These are phyloP conservation scores for Pipistrellus pipistrellus DNA, from an alignment of 2,797 vertebrate genomes.

Conservation along the genomic window DNA sequence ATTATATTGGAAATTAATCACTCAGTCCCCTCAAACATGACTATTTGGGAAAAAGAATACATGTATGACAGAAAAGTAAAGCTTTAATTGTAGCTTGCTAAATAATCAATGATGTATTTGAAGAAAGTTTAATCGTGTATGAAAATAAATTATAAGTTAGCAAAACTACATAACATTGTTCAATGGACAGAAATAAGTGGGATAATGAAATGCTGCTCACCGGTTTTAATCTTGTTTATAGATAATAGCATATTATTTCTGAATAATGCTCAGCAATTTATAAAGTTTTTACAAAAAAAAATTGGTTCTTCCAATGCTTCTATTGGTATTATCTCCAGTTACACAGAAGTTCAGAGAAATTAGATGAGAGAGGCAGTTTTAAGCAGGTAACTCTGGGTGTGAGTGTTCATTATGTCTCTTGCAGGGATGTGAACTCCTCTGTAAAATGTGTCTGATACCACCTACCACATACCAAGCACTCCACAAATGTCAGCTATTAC, in stretches of 20 bases:
- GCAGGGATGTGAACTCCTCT: neutral
- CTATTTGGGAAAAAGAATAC: conserved; percentile 50
- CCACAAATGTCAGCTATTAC: neutral
- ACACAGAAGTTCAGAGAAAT: neutral
- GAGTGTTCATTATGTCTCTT: neutral
- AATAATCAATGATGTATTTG: conserved; percentile 46
- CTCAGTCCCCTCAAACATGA: neutral
- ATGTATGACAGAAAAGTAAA: conserved; percentile 56
- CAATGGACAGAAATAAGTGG: neutral
- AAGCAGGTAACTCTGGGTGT: neutral
- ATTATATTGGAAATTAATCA: conserved; percentile 51
- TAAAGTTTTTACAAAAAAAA: neutral
- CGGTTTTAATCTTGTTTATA: conserved; percentile 40
- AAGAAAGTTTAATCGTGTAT: conserved; percentile 40
- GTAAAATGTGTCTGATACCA: neutral
- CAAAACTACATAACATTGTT: neutral
- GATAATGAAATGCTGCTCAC: conserved; percentile 49
- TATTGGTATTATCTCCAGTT: neutral
- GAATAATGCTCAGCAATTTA: neutral
- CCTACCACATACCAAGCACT: neutral
- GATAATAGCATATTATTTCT: conserved; percentile 24
- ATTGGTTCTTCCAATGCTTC: neutral
- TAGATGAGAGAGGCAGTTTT: too few species aligned
- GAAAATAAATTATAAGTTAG: conserved; percentile 57
- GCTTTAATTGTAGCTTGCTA: conserved; percentile 3